Evolutionary conservation across 1,140 invertebrate species (phyloP), one percentile per base, ranked within the genome.

Genomic region (Aleiodes sp.): DNA sequence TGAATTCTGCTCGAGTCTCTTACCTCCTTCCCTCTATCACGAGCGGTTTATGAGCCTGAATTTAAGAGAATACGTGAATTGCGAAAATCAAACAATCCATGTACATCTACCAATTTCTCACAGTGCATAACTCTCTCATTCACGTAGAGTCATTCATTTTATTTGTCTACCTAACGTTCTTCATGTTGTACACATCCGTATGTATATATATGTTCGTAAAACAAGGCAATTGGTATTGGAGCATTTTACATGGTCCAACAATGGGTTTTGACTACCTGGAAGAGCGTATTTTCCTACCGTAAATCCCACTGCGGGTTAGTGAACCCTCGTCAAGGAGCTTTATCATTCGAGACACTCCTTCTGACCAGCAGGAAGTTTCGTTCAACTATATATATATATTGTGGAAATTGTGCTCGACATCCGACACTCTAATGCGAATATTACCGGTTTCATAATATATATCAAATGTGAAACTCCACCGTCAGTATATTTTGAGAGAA

Each of bases 291-390:
- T 52, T 52, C 46, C 46, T 52, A 52, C 12, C 46, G 19, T 52
- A 19, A 52, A 52, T 52, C 10, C 46, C 46, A 24, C 19, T 21
- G 46, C 19, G 46, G 46, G 39, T 52, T 52, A 21, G 46, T 52
- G 31, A 35, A 61, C 59, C 59, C 59, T 61, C 59, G 59, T 61
- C 59, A 61, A 52, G 31, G 16, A 61, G 59, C 59, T 61, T 61
- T 61, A 61, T 61, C 59, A 61, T 52, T 52, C 46, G 4, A 52
- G 46, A 24, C 46, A 52, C 46, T 46, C 31, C 4, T 16, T 52
- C 46, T 61, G 59, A 61, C 59, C 59, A 24, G n/a, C 16, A 61
- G 59, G 59, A 61, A 61, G 59, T 61, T 61, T 61, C 29, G 29
- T 31, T 35, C 31, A 28, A 21, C 31, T 19, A n/a, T 35, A 21